Evolutionary conservation across 2,888 invertebrate genomes (phyloP).

Genomic region (Agriopis leucophaearia): DNA sequence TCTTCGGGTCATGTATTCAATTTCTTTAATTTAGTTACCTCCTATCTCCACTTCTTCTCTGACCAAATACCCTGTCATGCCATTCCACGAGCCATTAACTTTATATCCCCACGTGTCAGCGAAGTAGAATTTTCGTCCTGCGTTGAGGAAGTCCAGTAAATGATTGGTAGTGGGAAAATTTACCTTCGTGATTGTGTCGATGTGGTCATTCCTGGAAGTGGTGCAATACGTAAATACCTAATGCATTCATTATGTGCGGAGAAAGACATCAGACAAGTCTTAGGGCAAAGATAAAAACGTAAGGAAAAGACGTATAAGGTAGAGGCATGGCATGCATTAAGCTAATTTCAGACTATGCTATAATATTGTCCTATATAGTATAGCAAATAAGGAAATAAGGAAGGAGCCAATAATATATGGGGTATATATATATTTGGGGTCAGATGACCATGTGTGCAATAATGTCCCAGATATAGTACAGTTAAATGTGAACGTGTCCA

Average conservation of each 20-base stretch:
- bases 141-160: slow-evolving; percentile 86
- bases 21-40: slow-evolving; percentile 65
- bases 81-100: slow-evolving; percentile 87
- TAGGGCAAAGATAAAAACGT: not conserved
- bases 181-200: slow-evolving; percentile 88
- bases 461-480: too few relatives aligned
- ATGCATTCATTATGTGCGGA: slow-evolving; percentile 5
- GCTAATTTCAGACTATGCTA: too few relatives aligned
- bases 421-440: too few relatives aligned
- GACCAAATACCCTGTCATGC: slow-evolving; percentile 88
- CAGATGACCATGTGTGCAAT: too few relatives aligned
- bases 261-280: not conserved
- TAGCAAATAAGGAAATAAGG: too few relatives aligned
- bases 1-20: not conserved
- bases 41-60: slow-evolving; percentile 87
- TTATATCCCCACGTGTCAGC: slow-evolving; percentile 88
- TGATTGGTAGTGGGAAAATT: slow-evolving; percentile 87
- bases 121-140: slow-evolving; percentile 81
- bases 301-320: too few relatives aligned
- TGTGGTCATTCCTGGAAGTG: slow-evolving; percentile 74
- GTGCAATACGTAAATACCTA: slow-evolving; percentile 9
- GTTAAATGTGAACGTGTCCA: too few relatives aligned
- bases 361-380: too few relatives aligned
- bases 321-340: too few relatives aligned
- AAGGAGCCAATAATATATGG: too few relatives aligned